These are phyloP conservation scores for Nowickia ferox DNA, from an alignment of 2,888 invertebrate species.

Conservation along the genomic window DNA sequence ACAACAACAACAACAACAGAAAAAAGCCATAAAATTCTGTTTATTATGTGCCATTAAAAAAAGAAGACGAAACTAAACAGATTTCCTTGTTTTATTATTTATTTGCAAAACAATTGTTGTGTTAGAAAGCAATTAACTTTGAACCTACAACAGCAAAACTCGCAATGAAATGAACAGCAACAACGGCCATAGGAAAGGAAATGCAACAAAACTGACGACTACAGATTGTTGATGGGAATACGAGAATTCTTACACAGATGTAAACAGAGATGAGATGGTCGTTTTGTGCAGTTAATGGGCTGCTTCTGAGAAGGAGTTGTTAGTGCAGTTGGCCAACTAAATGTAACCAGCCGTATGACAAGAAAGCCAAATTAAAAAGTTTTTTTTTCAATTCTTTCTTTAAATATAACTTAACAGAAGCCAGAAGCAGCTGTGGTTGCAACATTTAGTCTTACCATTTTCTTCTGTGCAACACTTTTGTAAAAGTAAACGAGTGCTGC, in stretches of 20 bases:
- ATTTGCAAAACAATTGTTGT: conserved; percentile 7
- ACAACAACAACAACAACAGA: background rate
- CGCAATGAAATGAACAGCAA: conserved; percentile 15
- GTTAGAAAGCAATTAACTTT: conserved; percentile 48
- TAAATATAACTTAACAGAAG: background rate
- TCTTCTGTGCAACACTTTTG: conserved; percentile 14
- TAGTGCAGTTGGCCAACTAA: conserved; percentile 30
- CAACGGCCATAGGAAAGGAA: conserved; percentile 29
- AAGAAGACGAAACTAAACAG: conserved; percentile 2
- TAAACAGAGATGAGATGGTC: conserved; percentile 39
- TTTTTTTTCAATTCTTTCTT: background rate
- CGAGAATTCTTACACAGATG: conserved; percentile 20
- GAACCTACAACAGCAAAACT: background rate
- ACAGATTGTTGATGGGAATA: conserved; percentile 30
- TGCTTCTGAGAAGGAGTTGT: conserved; percentile 26
- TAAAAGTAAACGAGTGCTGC: background rate
- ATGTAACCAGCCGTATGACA: conserved; percentile 56
- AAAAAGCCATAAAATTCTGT: background rate
- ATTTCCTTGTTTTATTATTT: conserved; percentile 12
- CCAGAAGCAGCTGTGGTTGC: conserved; percentile 56
- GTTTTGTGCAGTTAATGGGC: conserved; percentile 37
- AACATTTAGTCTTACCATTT: conserved; percentile 19
- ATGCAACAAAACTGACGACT: conserved; percentile 5
- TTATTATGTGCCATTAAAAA: background rate
- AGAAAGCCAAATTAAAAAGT: conserved; percentile 29